phyloP scores from a whole-genome alignment of 2,888 invertebrate genomes.

The Geotrupes spiniger region DNA sequence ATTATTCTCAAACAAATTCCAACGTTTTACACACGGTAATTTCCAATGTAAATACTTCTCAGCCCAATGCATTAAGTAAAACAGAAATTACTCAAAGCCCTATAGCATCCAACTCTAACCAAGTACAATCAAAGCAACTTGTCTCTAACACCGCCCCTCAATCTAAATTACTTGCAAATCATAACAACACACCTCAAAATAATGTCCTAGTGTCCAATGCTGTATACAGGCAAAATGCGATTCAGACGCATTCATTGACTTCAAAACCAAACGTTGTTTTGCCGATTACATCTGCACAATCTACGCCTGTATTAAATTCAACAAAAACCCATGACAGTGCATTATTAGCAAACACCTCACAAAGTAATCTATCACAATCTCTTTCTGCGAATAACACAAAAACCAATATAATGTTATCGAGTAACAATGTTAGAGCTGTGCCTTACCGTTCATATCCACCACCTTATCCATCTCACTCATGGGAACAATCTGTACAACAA shows the following conservation, averaged over 20 bases:
- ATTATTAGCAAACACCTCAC: constrained; percentile 3
- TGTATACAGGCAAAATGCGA: not conserved
- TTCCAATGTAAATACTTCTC: constrained; percentile 12
- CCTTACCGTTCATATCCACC: constrained; percentile 49
- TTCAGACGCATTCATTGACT: not conserved
- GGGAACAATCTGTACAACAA: constrained; percentile 34
- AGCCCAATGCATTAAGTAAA: constrained; percentile 15
- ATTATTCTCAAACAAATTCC: constrained; percentile 16
- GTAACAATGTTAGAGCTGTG: constrained; percentile 20
- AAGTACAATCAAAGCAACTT: constrained; percentile 14
- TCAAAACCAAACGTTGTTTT: not conserved
- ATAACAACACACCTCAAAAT: constrained; percentile 11
- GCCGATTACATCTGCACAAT: not conserved
- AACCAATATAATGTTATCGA: not conserved
- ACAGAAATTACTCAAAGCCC: constrained; percentile 20
- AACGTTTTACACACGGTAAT: constrained; percentile 4
- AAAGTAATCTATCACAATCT: not conserved
- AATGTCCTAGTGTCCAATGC: not conserved
- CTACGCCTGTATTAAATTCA: not conserved
- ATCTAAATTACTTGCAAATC: constrained; percentile 5
- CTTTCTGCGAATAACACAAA: not conserved
- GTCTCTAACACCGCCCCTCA: constrained; percentile 13
- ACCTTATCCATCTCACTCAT: constrained; percentile 21
- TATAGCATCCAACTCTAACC: constrained; percentile 16
- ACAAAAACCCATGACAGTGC: constrained; percentile 1